Base-by-base conservation (phyloP, 2,113 vertebrate genomes). In the Callaeas wilsoni region DNA sequence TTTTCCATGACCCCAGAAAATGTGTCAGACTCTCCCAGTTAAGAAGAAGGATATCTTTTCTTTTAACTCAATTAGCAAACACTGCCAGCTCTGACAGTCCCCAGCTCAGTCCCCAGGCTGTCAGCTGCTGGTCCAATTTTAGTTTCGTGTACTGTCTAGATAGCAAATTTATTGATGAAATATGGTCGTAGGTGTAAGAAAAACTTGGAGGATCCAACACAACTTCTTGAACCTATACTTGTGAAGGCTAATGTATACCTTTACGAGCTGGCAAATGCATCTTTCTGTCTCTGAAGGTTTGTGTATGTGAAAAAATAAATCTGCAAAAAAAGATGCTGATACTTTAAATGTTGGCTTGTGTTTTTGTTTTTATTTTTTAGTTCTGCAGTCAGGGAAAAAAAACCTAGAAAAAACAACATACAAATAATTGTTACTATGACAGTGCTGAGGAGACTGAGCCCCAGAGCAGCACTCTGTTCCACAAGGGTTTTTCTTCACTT, bases 121-220 rank as follows among this genome's bases (percentile, higher is more conserved):
- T 93, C 93, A 96, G 93, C 84, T 95, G 89, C 87, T 65, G 70
- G 94, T 79, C 91, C 87, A 94, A 89, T 96, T 96, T 96, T 89
- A 96, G 91, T 79, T 85, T 32, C 93, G 81, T 91, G 84, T 94
- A 84, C 85, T 94, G 88, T 90, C 88, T 97, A 80, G 83, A 92
- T 90, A 92, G 83, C 67, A 77, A 88, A 95, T 93, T 92, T 97
- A 96, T 92, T 90, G 96, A 95, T 81, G 95, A 95, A 95, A 95
- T 86, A 78, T 89, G 83, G 88, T 96, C 29, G 53, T 93, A 94
- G 93, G 92, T 96, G 93, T 92, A 93, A 95, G 90, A 89, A 93
- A 96, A 94, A 77, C 86, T 87, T 89, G 76, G 73, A 92, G 62
- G 69, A 92, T 84, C 46, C 4, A 19, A 83, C 52, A 77, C 12